Evolutionary conservation across 2,797 vertebrate genomes (phyloP), one percentile per base, ranked within the genome.

Genomic region (Acipenser ruthenus): DNA sequence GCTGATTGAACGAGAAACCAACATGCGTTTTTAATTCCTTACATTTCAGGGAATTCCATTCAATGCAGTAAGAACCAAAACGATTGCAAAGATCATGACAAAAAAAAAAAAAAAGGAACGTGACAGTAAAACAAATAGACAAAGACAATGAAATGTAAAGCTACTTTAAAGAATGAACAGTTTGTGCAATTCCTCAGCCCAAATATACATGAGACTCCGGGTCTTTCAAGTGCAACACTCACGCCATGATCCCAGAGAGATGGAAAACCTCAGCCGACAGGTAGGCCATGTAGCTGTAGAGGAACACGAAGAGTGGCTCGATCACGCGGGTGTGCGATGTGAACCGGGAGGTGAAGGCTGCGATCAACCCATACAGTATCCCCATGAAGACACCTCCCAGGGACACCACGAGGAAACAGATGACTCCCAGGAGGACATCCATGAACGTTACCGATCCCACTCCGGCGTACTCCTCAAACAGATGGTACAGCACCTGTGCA

Each of bases 281-380:
- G 72, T 99, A 98, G 0, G 96, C 95, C 94, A 99, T 94, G 86
- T 98, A 99, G 88, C 96, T 98, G 90, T 98, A 99, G 74, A 99
- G 87, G 72, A 99, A 99, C 74, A 96, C 94, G 80, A 99, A 98
- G 66, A 99, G 94, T 0, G 97, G 97, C 87, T 99, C 97, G 73
- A 98, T 99, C 85, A 99, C 97, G 0, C 97, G 93, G 6, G 92
- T 94, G 83, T 95, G 95, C 15, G 92, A 92, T 1, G 96, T 97
- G 86, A 99, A 98, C 69, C 97, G 93, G 0, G 97, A 99, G 0
- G 97, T 98, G 87, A 99, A 96, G 80, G 95, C 96, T 0, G 94
- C 82, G 62, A 97, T 86, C 82, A 99, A 68, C 23, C 97, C 97
- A 0, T 96, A 99, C 70, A 98, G 87, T 50, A 92, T 86, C 0